Base-by-base conservation (phyloP, 2,888 invertebrate species). In the Leptinotarsa rubiginosa region DNA sequence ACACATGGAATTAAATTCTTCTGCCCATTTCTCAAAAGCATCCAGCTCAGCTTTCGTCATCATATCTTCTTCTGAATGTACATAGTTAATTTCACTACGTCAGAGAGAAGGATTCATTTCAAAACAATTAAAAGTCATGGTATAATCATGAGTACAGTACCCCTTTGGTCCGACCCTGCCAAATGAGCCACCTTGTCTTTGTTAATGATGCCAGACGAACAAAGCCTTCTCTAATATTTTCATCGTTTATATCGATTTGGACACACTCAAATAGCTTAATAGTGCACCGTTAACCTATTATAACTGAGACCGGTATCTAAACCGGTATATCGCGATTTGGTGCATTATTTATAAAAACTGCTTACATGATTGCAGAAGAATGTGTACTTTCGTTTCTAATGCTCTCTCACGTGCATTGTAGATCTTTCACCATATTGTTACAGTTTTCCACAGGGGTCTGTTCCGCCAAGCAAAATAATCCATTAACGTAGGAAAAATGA, bases 1-100 rank as follows among this genome's bases (percentile, higher is more conserved):
- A 78, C 91, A 91, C 90, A 91, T 90, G 0, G 90, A 89, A 82
- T 91, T 91, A 82, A 91, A 91, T 50, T 87, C 87, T 0, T 88
- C 88, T 1, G 90, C 90, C 91, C 91, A 91, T 47, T 87, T 88
- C 13, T 90, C 89, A 4, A 87, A 88, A 81, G 89, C 90, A 77
- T 88, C 86, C 83, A 89, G 88, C 78, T 78, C 78, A 18, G 74
- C 69, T 68, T 75, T 76, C 7, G 78, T 78, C 78, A 78, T 78
- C 59, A 70, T 56, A 64, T 78, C 71, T 47, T 75, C n/a, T n/a
- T n/a, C n/a, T 41, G 41, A 41, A 41, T 41, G 7, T 31, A 7
- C 31, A 1, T 31, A 31, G 31, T 31, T 7, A 31, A 31, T 31
- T 31, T 7, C 31, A 31, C 7, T 41, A 41, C 10, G 41, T 41